These are phyloP conservation scores for Ptilodon capucinus DNA, from an alignment of 2,888 invertebrate genomes.

Conservation along the genomic window DNA sequence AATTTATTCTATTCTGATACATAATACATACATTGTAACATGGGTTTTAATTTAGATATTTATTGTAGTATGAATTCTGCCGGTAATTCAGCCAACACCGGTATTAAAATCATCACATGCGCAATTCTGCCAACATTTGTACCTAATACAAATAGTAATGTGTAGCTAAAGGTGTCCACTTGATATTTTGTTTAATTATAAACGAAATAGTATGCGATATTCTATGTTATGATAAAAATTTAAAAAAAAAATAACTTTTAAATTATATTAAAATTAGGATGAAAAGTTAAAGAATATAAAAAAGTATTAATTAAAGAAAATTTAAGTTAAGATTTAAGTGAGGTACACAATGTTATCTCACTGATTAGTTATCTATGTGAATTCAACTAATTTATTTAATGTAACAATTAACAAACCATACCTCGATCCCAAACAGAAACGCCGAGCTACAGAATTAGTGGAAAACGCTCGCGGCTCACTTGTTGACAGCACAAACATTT, in stretches of 20 bases:
- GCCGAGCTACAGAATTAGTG: slow-evolving; percentile 36
- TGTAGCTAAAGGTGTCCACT: too few relatives aligned
- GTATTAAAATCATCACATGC: neutral
- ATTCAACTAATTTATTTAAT: neutral
- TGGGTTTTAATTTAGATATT: neutral
- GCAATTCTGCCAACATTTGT: slow-evolving; percentile 21
- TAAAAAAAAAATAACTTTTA: too few relatives aligned
- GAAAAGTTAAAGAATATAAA: too few relatives aligned
- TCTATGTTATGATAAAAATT: too few relatives aligned
- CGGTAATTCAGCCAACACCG: neutral
- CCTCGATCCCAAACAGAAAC: slow-evolving; percentile 34
- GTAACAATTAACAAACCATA: slow-evolving; percentile 38
- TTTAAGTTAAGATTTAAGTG: too few relatives aligned
- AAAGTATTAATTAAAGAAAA: too few relatives aligned
- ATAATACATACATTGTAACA: neutral
- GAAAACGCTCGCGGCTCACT: slow-evolving; percentile 48
- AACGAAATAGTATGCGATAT: too few relatives aligned
- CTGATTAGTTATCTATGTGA: neutral
- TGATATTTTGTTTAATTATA: too few relatives aligned
- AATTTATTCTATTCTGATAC: too few relatives aligned
- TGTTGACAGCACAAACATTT: slow-evolving; percentile 71
- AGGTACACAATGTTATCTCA: too few relatives aligned
- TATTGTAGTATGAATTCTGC: neutral
- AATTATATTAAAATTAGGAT: too few relatives aligned
- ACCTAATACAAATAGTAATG: slow-evolving; percentile 7